A percentile compares a stretch with the other conserved stretches of the same genome.
Conservation (phyloP, 2,113 vertebrate species). For the Ptyas mucosa region DNA sequence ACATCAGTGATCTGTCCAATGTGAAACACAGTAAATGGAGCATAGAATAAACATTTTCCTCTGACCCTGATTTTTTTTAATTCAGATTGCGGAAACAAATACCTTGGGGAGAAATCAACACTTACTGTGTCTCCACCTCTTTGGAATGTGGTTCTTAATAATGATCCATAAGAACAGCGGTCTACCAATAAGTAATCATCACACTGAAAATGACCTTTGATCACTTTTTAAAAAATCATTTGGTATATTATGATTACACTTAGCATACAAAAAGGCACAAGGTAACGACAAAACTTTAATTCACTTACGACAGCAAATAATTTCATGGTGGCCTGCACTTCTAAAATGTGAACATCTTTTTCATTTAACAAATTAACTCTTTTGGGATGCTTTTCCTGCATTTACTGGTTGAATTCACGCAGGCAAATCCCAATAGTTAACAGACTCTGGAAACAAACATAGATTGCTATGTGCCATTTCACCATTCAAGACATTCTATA, state of each 20-base stretch:
- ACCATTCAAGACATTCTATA: background rate
- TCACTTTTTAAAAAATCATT: background rate
- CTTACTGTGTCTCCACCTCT: background rate
- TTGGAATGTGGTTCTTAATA: background rate
- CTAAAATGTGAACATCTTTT: background rate
- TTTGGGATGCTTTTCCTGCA: background rate
- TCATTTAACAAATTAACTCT: background rate
- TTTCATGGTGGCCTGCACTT: background rate
- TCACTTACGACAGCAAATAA: background rate
- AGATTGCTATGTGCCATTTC: background rate
- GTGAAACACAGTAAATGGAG: background rate
- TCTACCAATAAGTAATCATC: background rate
- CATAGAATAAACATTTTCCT: background rate
- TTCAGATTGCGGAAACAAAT: background rate
- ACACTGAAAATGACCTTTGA: background rate
- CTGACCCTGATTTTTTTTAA: background rate
- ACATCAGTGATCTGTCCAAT: background rate
- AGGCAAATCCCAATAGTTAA: background rate
- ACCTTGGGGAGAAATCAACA: background rate
- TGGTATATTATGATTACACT: background rate
- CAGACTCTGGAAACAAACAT: background rate
- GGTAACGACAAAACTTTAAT: background rate
- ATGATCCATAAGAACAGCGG: background rate
- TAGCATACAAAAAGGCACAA: background rate
- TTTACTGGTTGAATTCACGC: background rate